phyloP scores from a whole-genome alignment of 2,113 vertebrate genomes.

The Helogale parvula region DNA sequence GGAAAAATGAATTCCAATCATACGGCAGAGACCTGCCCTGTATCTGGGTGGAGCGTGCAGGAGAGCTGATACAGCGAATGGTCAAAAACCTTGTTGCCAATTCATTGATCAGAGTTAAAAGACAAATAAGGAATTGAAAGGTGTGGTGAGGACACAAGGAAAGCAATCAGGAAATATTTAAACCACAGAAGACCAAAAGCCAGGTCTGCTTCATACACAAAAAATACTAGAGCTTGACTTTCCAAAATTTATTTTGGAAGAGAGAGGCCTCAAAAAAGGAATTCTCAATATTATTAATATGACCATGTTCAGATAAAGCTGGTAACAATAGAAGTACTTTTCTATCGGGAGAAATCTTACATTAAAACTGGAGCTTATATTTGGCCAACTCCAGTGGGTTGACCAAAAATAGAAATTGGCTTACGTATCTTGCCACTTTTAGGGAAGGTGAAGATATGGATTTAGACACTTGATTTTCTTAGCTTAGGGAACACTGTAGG shows the following conservation, averaged over 20 bases:
- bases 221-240: background rate
- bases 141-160: background rate
- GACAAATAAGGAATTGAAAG: background rate
- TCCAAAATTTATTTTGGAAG: slow-evolving; percentile 37
- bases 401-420: slow-evolving; percentile 79
- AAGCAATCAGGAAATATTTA: background rate
- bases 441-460: slow-evolving; percentile 65
- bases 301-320: background rate
- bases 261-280: slow-evolving; percentile 3
- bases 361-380: slow-evolving; percentile 36
- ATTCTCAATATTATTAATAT: background rate
- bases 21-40: fast-evolving
- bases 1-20: background rate
- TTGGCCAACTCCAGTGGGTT: slow-evolving; percentile 23
- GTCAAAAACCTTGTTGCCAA: background rate
- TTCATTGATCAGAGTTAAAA: background rate
- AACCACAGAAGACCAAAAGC: background rate
- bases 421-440: slow-evolving; percentile 62
- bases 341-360: slow-evolving; percentile 34
- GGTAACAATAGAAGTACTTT: background rate
- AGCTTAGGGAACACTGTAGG: slow-evolving; percentile 73
- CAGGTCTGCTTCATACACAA: too few species aligned
- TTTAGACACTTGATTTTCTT: slow-evolving; percentile 78
- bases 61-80: background rate
- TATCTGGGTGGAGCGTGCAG: background rate